phyloP scores from a whole-genome alignment of 2,888 invertebrate genomes.

The Lysandra coridon region DNA sequence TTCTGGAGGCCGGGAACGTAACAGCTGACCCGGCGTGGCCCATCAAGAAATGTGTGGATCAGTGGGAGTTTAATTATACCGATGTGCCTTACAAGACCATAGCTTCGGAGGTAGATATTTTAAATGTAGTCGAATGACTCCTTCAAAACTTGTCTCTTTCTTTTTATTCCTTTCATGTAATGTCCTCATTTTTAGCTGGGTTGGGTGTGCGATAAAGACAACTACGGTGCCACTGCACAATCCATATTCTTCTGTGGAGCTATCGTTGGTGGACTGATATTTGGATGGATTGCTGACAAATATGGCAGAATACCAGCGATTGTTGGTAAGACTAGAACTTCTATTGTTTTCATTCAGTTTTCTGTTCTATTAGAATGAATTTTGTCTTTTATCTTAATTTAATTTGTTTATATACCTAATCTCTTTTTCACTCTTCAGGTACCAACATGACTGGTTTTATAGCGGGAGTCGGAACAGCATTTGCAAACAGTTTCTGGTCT shows the following conservation, averaged over 20 bases:
- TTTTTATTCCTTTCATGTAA: neutral
- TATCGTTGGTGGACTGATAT: slow-evolving; percentile 90
- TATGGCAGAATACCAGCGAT: slow-evolving; percentile 91
- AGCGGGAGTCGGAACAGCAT: slow-evolving; percentile 87
- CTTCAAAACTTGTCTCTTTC: neutral
- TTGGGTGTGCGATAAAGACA: slow-evolving; percentile 92
- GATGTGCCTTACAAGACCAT: slow-evolving; percentile 71
- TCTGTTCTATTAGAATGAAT: neutral
- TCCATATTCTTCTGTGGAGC: slow-evolving; percentile 93
- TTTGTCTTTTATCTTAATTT: neutral
- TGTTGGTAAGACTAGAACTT: slow-evolving; percentile 65
- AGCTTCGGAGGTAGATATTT: slow-evolving; percentile 58
- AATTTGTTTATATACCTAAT: neutral
- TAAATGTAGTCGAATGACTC: neutral
- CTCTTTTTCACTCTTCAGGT: slow-evolving; percentile 58
- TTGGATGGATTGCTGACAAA: slow-evolving; percentile 93
- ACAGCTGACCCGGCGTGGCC: slow-evolving; percentile 60
- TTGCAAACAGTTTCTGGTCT: slow-evolving; percentile 86
- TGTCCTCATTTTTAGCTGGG: slow-evolving; percentile 75
- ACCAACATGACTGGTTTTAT: slow-evolving; percentile 87
- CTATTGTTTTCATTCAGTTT: neutral
- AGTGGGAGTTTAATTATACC: slow-evolving; percentile 69
- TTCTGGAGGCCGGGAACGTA: slow-evolving; percentile 50
- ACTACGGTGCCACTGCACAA: slow-evolving; percentile 88
- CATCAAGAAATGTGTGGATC: slow-evolving; percentile 54